Evolutionary conservation across 2,113 vertebrate species (phyloP).

Genomic region (Mirounga angustirostris): DNA sequence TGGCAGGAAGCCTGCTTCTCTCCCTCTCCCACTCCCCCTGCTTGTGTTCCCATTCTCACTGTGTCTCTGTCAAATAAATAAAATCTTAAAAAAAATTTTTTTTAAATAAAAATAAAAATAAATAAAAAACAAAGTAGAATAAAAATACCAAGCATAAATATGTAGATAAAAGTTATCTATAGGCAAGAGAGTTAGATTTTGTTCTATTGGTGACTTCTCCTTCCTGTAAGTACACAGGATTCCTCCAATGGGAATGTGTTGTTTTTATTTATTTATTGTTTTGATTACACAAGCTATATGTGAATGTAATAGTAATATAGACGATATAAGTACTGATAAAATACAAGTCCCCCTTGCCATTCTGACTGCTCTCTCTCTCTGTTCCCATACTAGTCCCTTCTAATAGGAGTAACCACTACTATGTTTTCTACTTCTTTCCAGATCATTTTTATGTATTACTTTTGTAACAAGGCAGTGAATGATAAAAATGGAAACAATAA

Average conservation of each 20-base stretch:
- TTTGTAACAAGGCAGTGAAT: neutral
- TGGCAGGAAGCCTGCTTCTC: no score
- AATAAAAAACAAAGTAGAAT: constrained; percentile 35
- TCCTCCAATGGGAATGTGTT: neutral
- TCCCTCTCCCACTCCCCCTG: no score
- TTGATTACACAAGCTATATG: neutral
- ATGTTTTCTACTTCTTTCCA: neutral
- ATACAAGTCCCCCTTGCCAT: neutral
- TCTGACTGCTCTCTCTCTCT: neutral
- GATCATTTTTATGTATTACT: neutral
- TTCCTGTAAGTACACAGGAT: neutral
- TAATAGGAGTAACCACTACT: neutral
- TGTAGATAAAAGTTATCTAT: neutral
- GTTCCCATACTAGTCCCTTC: neutral
- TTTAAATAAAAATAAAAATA: no score
- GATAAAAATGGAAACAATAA: neutral
- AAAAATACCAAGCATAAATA: constrained; percentile 32
- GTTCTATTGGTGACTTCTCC: constrained; percentile 22
- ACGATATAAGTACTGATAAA: neutral
- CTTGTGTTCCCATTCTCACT: no score
- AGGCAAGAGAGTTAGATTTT: constrained; percentile 30
- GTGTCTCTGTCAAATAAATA: no score
- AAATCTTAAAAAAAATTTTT: no score
- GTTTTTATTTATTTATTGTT: neutral
- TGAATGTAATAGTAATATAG: neutral